Percentiles rank a stretch among this genome's conserved stretches.
Conservation (phyloP, 2,113 vertebrate genomes). For the Microtus ochrogaster region DNA sequence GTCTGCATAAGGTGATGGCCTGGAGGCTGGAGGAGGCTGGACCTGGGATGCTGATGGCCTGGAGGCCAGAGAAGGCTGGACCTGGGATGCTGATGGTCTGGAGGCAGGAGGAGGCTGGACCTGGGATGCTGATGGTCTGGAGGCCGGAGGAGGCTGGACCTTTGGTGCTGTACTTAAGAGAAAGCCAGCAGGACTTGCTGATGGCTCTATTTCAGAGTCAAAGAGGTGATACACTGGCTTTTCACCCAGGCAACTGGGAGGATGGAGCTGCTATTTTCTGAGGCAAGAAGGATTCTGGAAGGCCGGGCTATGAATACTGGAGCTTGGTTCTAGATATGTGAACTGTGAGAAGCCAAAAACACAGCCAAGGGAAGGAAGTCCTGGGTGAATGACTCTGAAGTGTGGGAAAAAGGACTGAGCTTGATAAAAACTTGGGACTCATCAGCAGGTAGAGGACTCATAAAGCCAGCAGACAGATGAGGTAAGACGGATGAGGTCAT, state of each 20-base stretch:
- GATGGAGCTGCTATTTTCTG: background rate
- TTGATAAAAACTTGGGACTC: background rate
- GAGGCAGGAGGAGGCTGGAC: background rate
- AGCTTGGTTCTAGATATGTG: background rate
- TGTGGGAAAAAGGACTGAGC: background rate
- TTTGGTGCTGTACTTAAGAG: background rate
- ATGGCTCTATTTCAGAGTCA: background rate
- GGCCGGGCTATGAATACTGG: background rate
- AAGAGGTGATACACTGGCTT: background rate
- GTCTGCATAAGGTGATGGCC: background rate
- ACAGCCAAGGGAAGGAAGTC: background rate
- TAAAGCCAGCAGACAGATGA: background rate
- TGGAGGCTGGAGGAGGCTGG: too few species aligned
- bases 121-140: background rate
- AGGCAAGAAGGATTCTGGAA: background rate
- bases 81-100: too few species aligned
- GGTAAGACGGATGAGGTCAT: background rate
- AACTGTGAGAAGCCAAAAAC: constrained; percentile 15
- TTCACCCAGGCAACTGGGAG: background rate
- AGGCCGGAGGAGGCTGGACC: background rate
- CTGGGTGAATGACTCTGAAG: background rate
- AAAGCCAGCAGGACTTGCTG: background rate
- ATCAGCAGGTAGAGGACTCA: background rate
- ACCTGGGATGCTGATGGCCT: too few species aligned
- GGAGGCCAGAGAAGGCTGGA: too few species aligned